phyloP scores from a whole-genome alignment of 2,113 vertebrate species.

The Psophia crepitans region DNA sequence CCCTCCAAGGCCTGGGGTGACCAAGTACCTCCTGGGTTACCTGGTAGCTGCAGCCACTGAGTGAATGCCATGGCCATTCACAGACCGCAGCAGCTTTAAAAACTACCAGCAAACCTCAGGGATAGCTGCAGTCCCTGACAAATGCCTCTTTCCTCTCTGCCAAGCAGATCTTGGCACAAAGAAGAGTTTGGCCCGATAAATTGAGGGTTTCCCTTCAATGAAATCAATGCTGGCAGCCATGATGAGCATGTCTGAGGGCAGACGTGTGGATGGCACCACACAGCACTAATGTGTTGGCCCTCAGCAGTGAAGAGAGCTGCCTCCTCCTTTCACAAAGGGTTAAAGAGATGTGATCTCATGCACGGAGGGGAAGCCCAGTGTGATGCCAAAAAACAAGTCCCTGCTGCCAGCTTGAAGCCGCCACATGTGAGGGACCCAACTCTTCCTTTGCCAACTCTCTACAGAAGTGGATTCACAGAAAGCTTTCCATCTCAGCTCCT shows the following conservation, averaged over 20 bases:
- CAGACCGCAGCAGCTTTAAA: not conserved
- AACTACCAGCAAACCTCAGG: not conserved
- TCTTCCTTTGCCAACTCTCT: not conserved
- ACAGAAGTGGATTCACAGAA: not conserved
- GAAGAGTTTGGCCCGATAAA: not conserved
- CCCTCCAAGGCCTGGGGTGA: not conserved
- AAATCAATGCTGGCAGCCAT: not conserved
- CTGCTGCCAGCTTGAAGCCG: not conserved
- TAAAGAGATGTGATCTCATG: not conserved
- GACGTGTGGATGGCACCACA: fast-evolving
- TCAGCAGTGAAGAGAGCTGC: not conserved
- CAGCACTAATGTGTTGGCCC: not conserved
- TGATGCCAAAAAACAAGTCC: not conserved
- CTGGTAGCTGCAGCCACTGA: not conserved
- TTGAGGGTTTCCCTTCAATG: not conserved
- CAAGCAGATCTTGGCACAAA: not conserved
- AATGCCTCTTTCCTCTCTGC: not conserved
- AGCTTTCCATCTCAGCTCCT: not conserved
- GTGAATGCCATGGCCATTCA: not conserved
- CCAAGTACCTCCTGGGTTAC: not conserved
- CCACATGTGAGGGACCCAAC: not conserved
- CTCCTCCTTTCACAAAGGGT: not conserved
- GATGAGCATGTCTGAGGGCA: not conserved
- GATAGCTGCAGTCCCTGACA: not conserved
- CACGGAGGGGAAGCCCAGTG: fast-evolving